Conservation (phyloP, 1,140 invertebrate species). For the Ceratina australensis region DNA sequence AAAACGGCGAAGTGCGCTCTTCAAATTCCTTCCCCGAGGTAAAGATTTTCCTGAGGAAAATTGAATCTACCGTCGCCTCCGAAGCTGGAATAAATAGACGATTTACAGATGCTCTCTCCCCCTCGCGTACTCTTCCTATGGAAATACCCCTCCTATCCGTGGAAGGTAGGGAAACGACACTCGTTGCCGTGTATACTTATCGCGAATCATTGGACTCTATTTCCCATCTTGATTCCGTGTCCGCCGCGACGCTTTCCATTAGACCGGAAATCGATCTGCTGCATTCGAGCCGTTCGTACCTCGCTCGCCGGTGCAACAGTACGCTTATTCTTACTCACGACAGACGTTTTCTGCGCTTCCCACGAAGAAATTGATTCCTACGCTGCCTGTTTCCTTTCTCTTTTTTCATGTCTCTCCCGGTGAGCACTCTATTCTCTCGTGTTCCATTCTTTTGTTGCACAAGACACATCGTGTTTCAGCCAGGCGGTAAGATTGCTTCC, state of each 20-base stretch:
- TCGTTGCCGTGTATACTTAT: slow-evolving; percentile 17
- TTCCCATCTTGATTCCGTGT: background rate
- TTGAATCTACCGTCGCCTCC: slow-evolving; percentile 15
- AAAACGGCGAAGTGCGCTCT: slow-evolving; percentile 2
- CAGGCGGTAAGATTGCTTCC: background rate
- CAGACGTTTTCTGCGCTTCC: background rate
- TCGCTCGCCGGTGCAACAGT: slow-evolving; percentile 18
- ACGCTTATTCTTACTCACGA: slow-evolving; percentile 24
- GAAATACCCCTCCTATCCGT: background rate
- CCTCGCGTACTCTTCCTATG: background rate
- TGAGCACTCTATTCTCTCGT: background rate
- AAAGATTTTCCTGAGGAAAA: slow-evolving; percentile 1
- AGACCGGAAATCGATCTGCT: slow-evolving; percentile 17
- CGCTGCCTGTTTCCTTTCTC: background rate
- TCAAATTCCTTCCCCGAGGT: background rate
- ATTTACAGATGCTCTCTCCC: slow-evolving; percentile 2
- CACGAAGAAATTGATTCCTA: slow-evolving; percentile 2
- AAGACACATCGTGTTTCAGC: background rate
- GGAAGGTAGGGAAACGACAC: background rate
- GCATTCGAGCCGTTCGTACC: background rate
- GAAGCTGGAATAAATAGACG: slow-evolving; percentile 32
- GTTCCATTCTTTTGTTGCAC: background rate
- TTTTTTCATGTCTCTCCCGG: background rate
- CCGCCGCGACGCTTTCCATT: slow-evolving; percentile 25
- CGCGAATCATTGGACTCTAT: slow-evolving; percentile 23